Evolutionary conservation across 1,140 invertebrate species (phyloP).

Genomic region (Drosophila insularis): DNA sequence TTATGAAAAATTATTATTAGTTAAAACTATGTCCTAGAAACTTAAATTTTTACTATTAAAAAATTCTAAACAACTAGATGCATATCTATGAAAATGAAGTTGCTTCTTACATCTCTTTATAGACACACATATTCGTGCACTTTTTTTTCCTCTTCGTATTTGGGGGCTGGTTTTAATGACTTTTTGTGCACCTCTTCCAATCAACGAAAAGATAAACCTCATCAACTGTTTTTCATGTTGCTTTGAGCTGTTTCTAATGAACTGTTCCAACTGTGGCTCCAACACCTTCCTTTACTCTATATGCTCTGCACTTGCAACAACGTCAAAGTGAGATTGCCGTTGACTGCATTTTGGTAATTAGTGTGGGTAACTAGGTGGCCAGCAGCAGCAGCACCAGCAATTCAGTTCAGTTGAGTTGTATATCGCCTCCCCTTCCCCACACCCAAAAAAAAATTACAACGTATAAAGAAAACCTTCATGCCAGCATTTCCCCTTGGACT

Average conservation of each 20-base stretch:
- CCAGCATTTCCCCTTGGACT: background rate
- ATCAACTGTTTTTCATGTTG: constrained; percentile 15
- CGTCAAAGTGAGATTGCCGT: constrained; percentile 36
- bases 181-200: constrained; percentile 14
- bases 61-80: background rate
- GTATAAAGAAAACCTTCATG: background rate
- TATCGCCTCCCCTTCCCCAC: too few species aligned
- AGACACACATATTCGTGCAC: background rate
- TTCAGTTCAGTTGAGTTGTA: background rate
- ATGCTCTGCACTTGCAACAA: constrained; percentile 38
- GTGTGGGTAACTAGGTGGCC: constrained; percentile 60
- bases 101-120: background rate
- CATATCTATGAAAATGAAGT: background rate
- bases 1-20: too few species aligned
- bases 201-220: constrained; percentile 15
- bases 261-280: constrained; percentile 24
- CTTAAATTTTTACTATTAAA: too few species aligned
- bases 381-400: constrained; percentile 18
- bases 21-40: too few species aligned
- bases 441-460: background rate
- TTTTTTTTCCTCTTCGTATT: background rate
- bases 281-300: background rate
- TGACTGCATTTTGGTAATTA: constrained; percentile 56
- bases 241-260: constrained; percentile 43
- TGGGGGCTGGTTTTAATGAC: constrained; percentile 8